A percentile compares a stretch with the other conserved stretches of the same genome.
Conservation (phyloP, 2,113 vertebrate species). For the Anoura caudifer region DNA sequence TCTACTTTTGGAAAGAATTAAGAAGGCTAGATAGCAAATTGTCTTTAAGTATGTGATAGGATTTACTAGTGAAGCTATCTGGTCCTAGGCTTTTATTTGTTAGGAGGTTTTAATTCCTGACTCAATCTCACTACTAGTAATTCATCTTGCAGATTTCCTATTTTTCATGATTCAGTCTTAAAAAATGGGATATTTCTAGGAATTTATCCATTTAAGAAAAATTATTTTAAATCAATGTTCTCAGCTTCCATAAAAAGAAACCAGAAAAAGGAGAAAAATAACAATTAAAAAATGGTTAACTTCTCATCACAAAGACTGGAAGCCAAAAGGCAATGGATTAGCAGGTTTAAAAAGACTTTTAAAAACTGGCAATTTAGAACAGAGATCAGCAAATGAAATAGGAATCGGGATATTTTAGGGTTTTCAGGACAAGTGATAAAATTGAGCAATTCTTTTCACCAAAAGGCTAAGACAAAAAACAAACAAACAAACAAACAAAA, state of each 20-base stretch:
- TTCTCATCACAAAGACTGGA: not conserved
- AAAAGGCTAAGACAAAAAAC: not conserved
- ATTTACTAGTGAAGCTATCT: not conserved
- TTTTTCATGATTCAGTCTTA: not conserved
- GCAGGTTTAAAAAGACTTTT: not conserved
- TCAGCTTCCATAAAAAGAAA: not conserved
- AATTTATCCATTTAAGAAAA: not conserved
- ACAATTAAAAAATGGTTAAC: not conserved
- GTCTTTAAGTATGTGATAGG: not conserved
- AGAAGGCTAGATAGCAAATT: not conserved
- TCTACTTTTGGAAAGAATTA: not conserved
- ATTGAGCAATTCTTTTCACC: not conserved
- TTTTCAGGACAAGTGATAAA: not conserved
- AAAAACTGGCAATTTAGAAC: not conserved
- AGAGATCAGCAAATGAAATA: not conserved
- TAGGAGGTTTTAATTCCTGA: not conserved
- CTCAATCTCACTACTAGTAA: not conserved
- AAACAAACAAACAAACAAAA: too few species aligned
- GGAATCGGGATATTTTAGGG: not conserved
- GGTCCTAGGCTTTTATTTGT: not conserved
- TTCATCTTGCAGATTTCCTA: not conserved
- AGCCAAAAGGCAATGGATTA: not conserved
- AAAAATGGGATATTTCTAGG: too few species aligned
- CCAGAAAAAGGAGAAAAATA: not conserved
- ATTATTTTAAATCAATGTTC: not conserved